Evolutionary conservation across 2,797 vertebrate genomes (phyloP).

Genomic region (Ispidina lecontei): DNA sequence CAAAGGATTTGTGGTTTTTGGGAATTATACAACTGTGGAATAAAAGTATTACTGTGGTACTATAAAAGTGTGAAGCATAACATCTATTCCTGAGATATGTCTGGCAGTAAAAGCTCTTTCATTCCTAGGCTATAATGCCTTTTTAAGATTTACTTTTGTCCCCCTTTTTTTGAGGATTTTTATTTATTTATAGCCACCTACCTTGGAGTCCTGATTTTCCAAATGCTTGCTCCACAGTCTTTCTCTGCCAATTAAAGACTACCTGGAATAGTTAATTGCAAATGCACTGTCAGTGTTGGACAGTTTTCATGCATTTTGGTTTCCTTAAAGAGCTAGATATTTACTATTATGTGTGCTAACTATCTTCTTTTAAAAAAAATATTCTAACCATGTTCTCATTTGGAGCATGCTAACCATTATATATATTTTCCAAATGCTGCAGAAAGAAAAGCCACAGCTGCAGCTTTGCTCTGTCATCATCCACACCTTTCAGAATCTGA

Average conservation of each 20-base stretch:
- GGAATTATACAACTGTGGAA: neutral
- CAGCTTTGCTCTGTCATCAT: conserved; percentile 44
- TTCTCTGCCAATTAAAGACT: neutral
- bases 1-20: neutral
- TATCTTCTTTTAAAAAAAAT: neutral
- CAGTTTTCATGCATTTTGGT: neutral
- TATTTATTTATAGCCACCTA: neutral
- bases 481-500: conserved; percentile 13
- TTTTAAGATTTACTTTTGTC: neutral
- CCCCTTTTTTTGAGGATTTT: neutral
- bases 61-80: neutral
- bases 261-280: neutral
- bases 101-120: neutral
- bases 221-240: neutral
- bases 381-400: neutral
- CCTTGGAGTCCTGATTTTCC: neutral
- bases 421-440: conserved; percentile 12
- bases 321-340: neutral
- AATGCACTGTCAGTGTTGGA: neutral
- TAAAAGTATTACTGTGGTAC: neutral
- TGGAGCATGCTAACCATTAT: neutral
- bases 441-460: conserved; percentile 50
- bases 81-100: neutral
- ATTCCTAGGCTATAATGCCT: neutral
- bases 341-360: neutral